These are phyloP conservation scores for Mionectes olivaceus DNA, from an alignment of 2,797 vertebrate genomes.

Conservation along the genomic window DNA sequence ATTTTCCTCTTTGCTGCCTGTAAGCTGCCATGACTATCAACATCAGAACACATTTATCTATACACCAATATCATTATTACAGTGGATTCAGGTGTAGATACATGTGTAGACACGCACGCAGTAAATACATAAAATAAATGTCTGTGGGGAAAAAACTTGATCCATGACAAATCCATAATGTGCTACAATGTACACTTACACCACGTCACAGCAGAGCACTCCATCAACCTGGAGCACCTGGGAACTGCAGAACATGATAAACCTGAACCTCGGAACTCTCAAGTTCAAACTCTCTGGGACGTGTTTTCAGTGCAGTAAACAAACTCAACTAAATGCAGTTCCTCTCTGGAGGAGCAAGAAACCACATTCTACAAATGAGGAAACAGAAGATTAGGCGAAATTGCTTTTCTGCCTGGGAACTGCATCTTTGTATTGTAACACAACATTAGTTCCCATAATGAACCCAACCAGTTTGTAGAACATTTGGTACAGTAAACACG, in stretches of 20 bases:
- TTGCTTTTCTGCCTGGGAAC: constrained; percentile 33
- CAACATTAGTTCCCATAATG: constrained; percentile 8
- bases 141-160: background rate
- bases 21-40: background rate
- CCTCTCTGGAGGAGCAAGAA: background rate
- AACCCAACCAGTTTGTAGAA: constrained; percentile 1
- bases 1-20: background rate
- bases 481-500: constrained; percentile 43
- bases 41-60: background rate
- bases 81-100: background rate
- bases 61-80: background rate
- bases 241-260: background rate
- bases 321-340: background rate
- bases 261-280: background rate
- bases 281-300: background rate
- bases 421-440: background rate
- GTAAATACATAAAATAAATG: background rate
- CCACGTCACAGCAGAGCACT: background rate
- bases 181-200: background rate
- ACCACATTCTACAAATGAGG: background rate
- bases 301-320: background rate
- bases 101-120: background rate
- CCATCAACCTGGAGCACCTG: background rate
- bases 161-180: background rate
- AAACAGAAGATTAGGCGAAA: constrained; percentile 9